Base-by-base conservation (phyloP, 2,797 vertebrate genomes). In the Cheirogaleus major region DNA sequence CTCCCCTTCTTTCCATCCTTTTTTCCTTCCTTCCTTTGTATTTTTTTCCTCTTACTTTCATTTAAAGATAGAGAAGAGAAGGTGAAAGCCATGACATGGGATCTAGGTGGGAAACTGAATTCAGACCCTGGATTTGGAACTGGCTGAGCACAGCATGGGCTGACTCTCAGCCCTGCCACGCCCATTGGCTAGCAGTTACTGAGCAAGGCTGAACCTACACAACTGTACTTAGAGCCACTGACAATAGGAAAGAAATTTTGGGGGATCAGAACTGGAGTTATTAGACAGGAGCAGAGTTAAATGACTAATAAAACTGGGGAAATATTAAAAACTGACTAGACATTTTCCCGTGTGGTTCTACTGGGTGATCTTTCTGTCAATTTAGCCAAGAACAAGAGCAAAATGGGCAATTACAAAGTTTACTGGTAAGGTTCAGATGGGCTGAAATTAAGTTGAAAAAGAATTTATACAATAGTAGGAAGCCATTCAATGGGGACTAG, bases 201-300 rank as follows among this genome's bases (percentile, higher is more conserved):
- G 15, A 50, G 4, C 22, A 27, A 79, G 38, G 1, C 38, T 89
- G 4, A 38, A 11, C 52, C 32, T 61, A 55, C 1, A 45, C 9
- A 59, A 11, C 4, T 73, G 22, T 50, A 30, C 8, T 5, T 17
- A n/a, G 70, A 86, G 7, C 22, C 5, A 4, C 65, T 57, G 52
- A 35, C 1, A 45, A 15, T 50, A 50, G 4, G 2, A 20, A 85
- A 80, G 14, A 91, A 63, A 89, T 23, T 32, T 9, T 4, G 80
- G 25, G 59, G 55, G n/a, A 32, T 30, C 48, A 7, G 27, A 55
- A 35, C 6, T 61, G 35, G 25, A 75, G 38, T 76, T 89, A 48
- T 35, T 75, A 85, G 38, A 75, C 6, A 43, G 11, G 8, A 89
- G 38, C 59, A 82, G 23, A 76, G 57, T 89, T 70, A 84, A 91